Conservation (phyloP, 2,888 invertebrate species). For the Acanthacorydalis orientalis region DNA sequence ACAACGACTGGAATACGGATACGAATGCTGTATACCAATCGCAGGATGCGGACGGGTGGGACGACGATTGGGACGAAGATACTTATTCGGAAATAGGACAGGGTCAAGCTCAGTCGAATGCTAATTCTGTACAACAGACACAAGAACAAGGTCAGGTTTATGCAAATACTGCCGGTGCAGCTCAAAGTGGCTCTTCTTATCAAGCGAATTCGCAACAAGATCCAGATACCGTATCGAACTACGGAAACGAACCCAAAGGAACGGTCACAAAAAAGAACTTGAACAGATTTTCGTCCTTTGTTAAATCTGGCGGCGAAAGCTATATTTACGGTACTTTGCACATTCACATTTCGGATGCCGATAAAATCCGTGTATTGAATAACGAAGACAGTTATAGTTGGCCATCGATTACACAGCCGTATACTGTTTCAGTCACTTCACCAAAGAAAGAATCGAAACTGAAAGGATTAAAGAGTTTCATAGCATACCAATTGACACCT, state of each 20-base stretch:
- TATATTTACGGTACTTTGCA: constrained; percentile 67
- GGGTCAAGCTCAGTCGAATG: constrained; percentile 14
- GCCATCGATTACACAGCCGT: constrained; percentile 56
- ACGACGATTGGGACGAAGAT: constrained; percentile 61
- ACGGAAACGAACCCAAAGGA: constrained; percentile 36
- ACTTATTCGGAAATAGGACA: constrained; percentile 63
- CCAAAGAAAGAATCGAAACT: constrained; percentile 96
- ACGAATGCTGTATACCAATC: constrained; percentile 7
- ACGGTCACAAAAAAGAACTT: constrained; percentile 54
- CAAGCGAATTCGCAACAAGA: background rate
- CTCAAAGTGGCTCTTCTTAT: constrained; percentile 21
- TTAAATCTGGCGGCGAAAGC: constrained; percentile 79
- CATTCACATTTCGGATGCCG: constrained; percentile 48
- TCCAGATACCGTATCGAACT: constrained; percentile 26
- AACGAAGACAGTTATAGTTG: constrained; percentile 58
- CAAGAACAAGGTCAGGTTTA: constrained; percentile 14
- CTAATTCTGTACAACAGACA: constrained; percentile 7
- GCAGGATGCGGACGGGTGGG: constrained; percentile 21
- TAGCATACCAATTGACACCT: constrained; percentile 90
- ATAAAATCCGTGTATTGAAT: constrained; percentile 57
- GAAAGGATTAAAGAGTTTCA: constrained; percentile 93
- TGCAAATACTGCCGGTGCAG: constrained; percentile 11
- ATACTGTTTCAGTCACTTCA: constrained; percentile 76
- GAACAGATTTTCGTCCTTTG: constrained; percentile 73
- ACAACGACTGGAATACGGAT: constrained; percentile 13